Evolutionary conservation across 2,888 invertebrate genomes (phyloP), one percentile per base, ranked within the genome.

Genomic region (Synanthedon myopaeformis): DNA sequence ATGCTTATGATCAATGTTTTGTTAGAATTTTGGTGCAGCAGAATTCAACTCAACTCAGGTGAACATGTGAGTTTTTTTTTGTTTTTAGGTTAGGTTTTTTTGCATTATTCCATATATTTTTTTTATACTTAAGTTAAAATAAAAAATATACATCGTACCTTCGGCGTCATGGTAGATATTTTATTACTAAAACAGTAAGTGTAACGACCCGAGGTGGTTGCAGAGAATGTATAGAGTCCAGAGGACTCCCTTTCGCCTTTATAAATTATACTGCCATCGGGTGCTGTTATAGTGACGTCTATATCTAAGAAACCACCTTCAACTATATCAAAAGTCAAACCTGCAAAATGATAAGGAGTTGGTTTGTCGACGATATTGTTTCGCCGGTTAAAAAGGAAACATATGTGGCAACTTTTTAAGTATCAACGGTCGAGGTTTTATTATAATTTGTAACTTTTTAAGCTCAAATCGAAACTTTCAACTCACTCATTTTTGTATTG

Each of bases 281-380:
- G 99, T 0, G 96, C 98, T 49, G 93, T 91, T 57, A 99, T 97
- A 86, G 94, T 92, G 3, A 99, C 95, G 79, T 99, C 99, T 70
- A 99, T 99, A 76, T 99, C 99, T 61, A 99, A 84, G 81, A 99
- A 99, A 51, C 99, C 99, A 61, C 99, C 99, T 83, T 99, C 99
- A 6, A 98, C 96, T 67, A 99, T 99, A 84, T 99, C 99, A 83
- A 99, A 99, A 69, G 96, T 98, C 54, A 99, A 86, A 61, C 96
- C 96, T 96, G 76, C 0, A 84, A 82, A 35, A 51, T 53, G n/a
- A 55, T 41, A 4, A 12, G 11, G 11, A 6, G 17, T 28, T 35
- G 11, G 35, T 42, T 8, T 35, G 35, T 35, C 10, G 35, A 35
- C 35, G 35, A 35, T 10, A 8, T 28, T 8, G 35, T 35, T 35